Evolutionary conservation across 2,113 vertebrate genomes (phyloP).

Genomic region (Piaya cayana): DNA sequence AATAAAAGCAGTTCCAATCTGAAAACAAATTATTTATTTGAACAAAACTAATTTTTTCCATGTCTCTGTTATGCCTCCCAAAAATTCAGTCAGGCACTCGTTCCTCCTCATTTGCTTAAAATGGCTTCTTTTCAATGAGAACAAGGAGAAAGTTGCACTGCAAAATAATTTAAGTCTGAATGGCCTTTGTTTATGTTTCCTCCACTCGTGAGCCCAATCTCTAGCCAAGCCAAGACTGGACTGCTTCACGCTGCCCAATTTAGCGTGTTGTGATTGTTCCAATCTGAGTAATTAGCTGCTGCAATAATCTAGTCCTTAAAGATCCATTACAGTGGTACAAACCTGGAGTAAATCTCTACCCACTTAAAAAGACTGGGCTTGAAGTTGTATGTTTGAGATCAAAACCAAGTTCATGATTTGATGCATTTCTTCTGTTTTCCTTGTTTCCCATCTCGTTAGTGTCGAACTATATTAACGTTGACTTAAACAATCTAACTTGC

Average conservation of each 20-base stretch:
- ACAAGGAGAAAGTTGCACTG: background rate
- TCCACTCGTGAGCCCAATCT: background rate
- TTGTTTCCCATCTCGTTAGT: background rate
- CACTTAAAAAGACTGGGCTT: background rate
- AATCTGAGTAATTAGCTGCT: background rate
- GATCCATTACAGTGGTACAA: background rate
- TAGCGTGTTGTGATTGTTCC: background rate
- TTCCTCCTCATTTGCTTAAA: background rate
- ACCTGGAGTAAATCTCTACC: background rate
- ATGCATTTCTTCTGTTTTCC: background rate
- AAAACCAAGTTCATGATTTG: background rate
- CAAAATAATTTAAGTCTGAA: background rate
- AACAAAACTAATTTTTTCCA: background rate
- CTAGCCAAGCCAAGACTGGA: background rate
- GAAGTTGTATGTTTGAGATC: background rate
- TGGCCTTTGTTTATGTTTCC: background rate
- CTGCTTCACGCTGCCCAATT: background rate
- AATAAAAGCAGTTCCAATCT: background rate
- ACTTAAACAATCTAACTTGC: background rate
- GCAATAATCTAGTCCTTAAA: background rate
- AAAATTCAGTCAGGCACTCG: background rate
- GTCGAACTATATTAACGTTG: background rate
- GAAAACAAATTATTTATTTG: background rate
- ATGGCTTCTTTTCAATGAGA: background rate
- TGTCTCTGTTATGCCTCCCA: background rate